These are phyloP conservation scores for Micromys minutus DNA, from an alignment of 2,113 vertebrate genomes.

Conservation along the genomic window DNA sequence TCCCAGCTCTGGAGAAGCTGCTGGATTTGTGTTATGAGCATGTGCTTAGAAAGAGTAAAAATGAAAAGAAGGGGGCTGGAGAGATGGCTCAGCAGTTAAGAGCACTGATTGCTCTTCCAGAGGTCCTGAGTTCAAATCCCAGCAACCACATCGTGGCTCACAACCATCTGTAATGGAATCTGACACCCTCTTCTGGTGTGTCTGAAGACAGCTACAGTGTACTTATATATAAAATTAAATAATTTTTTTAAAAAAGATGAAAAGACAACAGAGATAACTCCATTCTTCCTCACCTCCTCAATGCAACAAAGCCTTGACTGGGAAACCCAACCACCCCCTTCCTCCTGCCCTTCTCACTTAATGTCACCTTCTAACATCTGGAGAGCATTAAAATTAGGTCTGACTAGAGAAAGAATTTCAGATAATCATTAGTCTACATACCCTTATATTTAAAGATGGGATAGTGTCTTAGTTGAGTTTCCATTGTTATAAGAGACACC, in stretches of 20 bases:
- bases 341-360: conserved; percentile 64
- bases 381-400: conserved; percentile 67
- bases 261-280: conserved; percentile 64
- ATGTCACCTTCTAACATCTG: conserved; percentile 71
- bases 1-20: conserved; percentile 78
- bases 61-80: too few relatives aligned
- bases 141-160: too few relatives aligned
- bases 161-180: too few relatives aligned
- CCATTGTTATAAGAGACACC: too few relatives aligned
- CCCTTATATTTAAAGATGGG: conserved; percentile 76
- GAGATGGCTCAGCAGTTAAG: too few relatives aligned
- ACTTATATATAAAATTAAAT: too few relatives aligned
- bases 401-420: conserved; percentile 73
- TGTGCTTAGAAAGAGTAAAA: conserved; percentile 72
- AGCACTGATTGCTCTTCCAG: too few relatives aligned
- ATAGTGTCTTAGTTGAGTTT: background rate
- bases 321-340: conserved; percentile 53
- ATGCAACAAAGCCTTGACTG: conserved; percentile 70
- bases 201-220: too few relatives aligned
- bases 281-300: conserved; percentile 72
- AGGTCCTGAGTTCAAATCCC: too few relatives aligned
- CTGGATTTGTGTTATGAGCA: conserved; percentile 73
- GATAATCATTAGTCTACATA: conserved; percentile 81
- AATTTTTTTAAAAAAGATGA: too few relatives aligned
- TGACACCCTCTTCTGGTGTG: too few relatives aligned